Conservation (phyloP, 2,797 vertebrate genomes). For the Microctenopoma stevenorrisi region DNA sequence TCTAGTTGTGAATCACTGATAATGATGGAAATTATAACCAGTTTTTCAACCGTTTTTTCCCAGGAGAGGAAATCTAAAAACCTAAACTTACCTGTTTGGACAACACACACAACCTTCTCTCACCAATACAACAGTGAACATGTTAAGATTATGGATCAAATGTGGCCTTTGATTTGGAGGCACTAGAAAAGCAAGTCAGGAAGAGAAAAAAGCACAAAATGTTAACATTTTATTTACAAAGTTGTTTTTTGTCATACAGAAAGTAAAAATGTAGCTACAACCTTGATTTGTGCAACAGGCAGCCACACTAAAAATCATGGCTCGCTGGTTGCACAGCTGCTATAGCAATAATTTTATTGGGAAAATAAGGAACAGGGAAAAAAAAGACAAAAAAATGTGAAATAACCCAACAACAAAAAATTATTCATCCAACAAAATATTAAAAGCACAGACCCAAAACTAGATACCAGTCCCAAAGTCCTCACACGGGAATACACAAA, state of each 20-base stretch:
- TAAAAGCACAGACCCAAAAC: slow-evolving; percentile 91
- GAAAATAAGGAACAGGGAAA: slow-evolving; percentile 65
- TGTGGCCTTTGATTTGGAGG: neutral
- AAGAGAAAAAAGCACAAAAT: slow-evolving; percentile 87
- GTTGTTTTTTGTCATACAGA: slow-evolving; percentile 92
- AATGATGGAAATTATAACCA: too few relatives aligned
- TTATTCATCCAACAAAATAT: slow-evolving; percentile 87
- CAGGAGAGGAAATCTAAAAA: neutral
- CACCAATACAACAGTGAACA: neutral
- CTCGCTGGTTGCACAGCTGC: slow-evolving; percentile 87
- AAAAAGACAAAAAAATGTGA: slow-evolving; percentile 62
- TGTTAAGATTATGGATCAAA: neutral
- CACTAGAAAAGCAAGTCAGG: slow-evolving; percentile 52
- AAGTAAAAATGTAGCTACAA: slow-evolving; percentile 98
- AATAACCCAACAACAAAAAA: slow-evolving; percentile 77
- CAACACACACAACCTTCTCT: neutral
- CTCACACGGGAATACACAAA: slow-evolving; percentile 86
- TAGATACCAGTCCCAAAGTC: slow-evolving; percentile 88
- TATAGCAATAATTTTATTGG: slow-evolving; percentile 91
- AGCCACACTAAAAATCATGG: slow-evolving; percentile 86
- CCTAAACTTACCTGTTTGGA: neutral
- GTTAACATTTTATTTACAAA: slow-evolving; percentile 99
- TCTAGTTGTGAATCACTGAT: neutral
- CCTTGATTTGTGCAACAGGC: slow-evolving; percentile 88
- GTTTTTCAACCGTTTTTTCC: neutral